Conservation (phyloP, 2,797 vertebrate species). For the Paedocypris micromegethes region DNA sequence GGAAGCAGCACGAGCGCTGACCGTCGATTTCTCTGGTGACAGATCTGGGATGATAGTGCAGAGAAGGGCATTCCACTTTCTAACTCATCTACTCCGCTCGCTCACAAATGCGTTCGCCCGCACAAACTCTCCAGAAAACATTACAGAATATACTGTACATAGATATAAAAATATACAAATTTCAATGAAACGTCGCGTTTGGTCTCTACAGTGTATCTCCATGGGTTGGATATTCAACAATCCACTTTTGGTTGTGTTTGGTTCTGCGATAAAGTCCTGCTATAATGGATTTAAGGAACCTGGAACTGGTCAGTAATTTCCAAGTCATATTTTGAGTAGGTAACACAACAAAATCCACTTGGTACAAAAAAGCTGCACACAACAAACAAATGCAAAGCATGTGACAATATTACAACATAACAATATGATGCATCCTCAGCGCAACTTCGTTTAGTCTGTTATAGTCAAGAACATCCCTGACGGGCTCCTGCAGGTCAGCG, state of each 20-base stretch:
- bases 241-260: conserved; percentile 41
- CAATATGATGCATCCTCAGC: no score
- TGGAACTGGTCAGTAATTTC: no score
- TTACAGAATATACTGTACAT: neutral
- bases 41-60: conserved; percentile 61
- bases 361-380: no score
- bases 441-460: no score
- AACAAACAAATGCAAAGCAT: no score
- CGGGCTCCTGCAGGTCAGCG: no score
- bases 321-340: no score
- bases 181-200: conserved; percentile 44
- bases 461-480: no score
- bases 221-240: conserved; percentile 49
- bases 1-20: conserved; percentile 32
- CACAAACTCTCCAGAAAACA: no score
- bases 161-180: conserved; percentile 49
- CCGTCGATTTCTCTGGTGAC: conserved; percentile 32
- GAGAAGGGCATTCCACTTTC: conserved; percentile 64
- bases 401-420: no score
- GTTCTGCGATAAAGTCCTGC: neutral
- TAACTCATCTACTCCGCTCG: conserved; percentile 41
- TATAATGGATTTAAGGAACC: no score
- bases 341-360: no score
- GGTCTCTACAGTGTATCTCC: conserved; percentile 56
- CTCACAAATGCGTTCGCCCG: conserved; percentile 1